Base-by-base conservation (phyloP, 2,113 vertebrate species). In the Oceanodroma tethys region DNA sequence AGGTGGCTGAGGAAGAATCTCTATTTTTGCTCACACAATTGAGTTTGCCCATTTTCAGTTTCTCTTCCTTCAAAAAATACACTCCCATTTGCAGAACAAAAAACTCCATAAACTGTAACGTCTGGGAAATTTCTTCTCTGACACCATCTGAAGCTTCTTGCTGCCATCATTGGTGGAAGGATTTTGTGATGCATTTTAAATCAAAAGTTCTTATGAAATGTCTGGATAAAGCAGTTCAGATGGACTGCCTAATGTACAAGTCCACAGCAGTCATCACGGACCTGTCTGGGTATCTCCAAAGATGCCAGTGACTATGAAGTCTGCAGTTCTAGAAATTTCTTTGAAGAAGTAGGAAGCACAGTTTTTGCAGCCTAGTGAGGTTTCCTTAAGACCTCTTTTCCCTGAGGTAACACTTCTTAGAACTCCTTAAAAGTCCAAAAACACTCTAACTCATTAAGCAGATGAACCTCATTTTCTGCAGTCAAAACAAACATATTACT, bases 181-280 rank as follows among this genome's bases (percentile, higher is more conserved):
- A 13, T 34, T 93, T 90, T 92, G 81, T 52, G 13, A 92, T 80
- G 79, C 74, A 92, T 86, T 96, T 95, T 42, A 86, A 81, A 96
- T 86, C 75, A 83, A 50, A 93, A 83, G 79, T 42, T 82, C 81
- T 66, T 66, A 22, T 8, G 67, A 86, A 81, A 76, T 15, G 43
- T 16, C 36, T 86, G 62, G 53, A 34, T 48, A 15, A 72, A 82
- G 60, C 62, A 90, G 84, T 88, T 96, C 88, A 83, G 81, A 93
- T 66, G 71, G 88, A 83, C 82, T 93, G 47, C 71, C 17, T 92
- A 93, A 95, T 43, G 66, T 12, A 34, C 13, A 47, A 52, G n/a
- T 36, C 42, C 27, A 52, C 55, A 84, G 83, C 45, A 65, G 47
- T 10, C 63, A 52, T 11, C 79, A 34, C 6, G 7, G 38, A 36